phyloP scores from a whole-genome alignment of 2,888 invertebrate species.

The Erebia ligea region DNA sequence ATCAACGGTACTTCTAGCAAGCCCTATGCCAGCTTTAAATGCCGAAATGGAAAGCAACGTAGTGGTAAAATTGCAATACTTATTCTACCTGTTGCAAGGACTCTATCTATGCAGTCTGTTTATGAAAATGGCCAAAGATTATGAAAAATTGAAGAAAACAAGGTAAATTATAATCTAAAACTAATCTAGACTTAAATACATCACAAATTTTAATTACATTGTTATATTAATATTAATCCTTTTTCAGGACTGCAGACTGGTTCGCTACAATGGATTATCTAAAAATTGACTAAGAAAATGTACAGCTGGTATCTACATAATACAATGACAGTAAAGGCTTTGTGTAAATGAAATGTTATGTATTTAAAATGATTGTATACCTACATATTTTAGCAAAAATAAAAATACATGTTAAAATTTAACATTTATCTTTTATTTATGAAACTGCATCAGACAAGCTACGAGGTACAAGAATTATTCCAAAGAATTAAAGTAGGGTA shows the following conservation, averaged over 20 bases:
- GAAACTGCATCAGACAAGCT: background rate
- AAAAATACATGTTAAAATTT: slow-evolving; percentile 25
- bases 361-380: slow-evolving; percentile 30
- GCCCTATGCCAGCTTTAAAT: background rate
- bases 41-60: slow-evolving; percentile 7
- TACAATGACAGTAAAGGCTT: slow-evolving; percentile 20
- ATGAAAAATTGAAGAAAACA: slow-evolving; percentile 29
- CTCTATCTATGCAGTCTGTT: slow-evolving; percentile 63
- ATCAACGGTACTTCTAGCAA: background rate
- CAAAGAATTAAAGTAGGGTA: slow-evolving; percentile 2
- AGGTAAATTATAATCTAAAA: slow-evolving; percentile 23
- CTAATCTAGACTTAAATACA: background rate
- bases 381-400: slow-evolving; percentile 37
- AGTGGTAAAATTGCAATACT: slow-evolving; percentile 57
- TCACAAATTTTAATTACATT: background rate
- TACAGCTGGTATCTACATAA: slow-evolving; percentile 6
- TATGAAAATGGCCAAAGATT: slow-evolving; percentile 51
- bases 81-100: slow-evolving; percentile 67
- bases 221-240: slow-evolving; percentile 17
- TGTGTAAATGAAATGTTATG: slow-evolving; percentile 30
- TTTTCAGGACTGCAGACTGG: slow-evolving; percentile 57
- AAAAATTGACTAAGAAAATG: slow-evolving; percentile 58
- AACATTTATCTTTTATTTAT: slow-evolving; percentile 10
- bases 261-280: slow-evolving; percentile 50
- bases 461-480: slow-evolving; percentile 14